Evolutionary conservation across 2,113 vertebrate species (phyloP).

Genomic region (Sylvietta virens): DNA sequence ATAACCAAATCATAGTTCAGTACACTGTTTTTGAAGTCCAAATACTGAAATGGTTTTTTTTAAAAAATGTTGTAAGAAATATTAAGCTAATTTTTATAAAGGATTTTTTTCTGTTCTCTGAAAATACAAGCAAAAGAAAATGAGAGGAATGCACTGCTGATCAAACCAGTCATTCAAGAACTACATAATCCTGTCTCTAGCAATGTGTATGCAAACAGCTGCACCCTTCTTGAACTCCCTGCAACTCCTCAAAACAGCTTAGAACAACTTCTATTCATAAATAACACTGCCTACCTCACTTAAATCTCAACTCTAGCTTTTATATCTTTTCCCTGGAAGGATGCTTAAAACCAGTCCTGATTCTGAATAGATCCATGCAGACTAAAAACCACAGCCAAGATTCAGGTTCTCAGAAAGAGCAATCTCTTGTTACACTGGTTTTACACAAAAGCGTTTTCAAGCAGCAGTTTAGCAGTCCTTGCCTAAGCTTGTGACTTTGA

Average conservation of each 20-base stretch:
- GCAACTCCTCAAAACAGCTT: background rate
- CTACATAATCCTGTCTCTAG: background rate
- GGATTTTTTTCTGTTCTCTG: background rate
- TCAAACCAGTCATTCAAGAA: background rate
- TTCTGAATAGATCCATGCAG: background rate
- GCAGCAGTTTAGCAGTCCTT: background rate
- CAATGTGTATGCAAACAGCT: background rate
- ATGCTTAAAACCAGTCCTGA: background rate
- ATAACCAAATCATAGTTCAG: background rate
- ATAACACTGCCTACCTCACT: background rate
- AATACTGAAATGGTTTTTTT: background rate
- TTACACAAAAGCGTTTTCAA: background rate
- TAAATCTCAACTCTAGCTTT: background rate
- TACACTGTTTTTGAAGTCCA: background rate
- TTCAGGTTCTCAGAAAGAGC: background rate
- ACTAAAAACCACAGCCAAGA: background rate
- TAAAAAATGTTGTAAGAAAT: background rate
- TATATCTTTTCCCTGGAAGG: background rate
- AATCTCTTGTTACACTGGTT: background rate
- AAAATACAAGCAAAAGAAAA: background rate
- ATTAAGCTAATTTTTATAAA: background rate
- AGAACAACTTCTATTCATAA: background rate
- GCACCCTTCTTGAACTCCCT: background rate
- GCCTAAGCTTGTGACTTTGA: background rate
- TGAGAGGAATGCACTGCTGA: background rate